phyloP scores from a whole-genome alignment of 2,113 vertebrate genomes.

The Mohoua ochrocephala region DNA sequence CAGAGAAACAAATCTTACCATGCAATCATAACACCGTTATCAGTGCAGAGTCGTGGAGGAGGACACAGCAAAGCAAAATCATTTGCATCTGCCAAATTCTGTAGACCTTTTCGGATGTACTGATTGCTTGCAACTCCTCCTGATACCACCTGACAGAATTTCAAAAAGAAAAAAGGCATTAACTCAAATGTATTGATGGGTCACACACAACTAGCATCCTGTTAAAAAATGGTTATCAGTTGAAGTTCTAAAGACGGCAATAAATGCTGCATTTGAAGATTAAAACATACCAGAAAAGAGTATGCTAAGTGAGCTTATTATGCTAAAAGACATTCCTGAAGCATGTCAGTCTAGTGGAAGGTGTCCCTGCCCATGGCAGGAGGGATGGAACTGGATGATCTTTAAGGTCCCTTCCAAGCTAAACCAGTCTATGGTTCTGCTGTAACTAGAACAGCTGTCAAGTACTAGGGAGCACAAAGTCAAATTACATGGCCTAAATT shows the following conservation, averaged over 20 bases:
- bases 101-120: constrained; percentile 81
- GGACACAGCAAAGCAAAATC: constrained; percentile 83
- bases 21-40: constrained; percentile 96
- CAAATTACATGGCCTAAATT: not conserved
- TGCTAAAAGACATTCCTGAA: not conserved
- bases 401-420: not conserved
- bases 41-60: constrained; percentile 87
- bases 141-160: constrained; percentile 80
- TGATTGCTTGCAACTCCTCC: constrained; percentile 96
- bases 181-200: not conserved
- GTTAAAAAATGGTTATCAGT: not conserved
- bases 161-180: not conserved
- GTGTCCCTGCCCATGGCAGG: not conserved
- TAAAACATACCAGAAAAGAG: not conserved
- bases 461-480: not conserved
- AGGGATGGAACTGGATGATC: not conserved
- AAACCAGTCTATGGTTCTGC: not conserved
- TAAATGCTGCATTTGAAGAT: not conserved
- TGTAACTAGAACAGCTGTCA: not conserved
- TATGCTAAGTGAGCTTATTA: not conserved
- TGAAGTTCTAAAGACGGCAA: not conserved
- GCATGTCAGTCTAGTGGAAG: not conserved
- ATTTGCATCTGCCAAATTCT: constrained; percentile 76
- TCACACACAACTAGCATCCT: not conserved
- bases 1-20: constrained; percentile 74